These are phyloP conservation scores for Entelurus aequoreus DNA, from an alignment of 2,113 vertebrate genomes.

Conservation along the genomic window DNA sequence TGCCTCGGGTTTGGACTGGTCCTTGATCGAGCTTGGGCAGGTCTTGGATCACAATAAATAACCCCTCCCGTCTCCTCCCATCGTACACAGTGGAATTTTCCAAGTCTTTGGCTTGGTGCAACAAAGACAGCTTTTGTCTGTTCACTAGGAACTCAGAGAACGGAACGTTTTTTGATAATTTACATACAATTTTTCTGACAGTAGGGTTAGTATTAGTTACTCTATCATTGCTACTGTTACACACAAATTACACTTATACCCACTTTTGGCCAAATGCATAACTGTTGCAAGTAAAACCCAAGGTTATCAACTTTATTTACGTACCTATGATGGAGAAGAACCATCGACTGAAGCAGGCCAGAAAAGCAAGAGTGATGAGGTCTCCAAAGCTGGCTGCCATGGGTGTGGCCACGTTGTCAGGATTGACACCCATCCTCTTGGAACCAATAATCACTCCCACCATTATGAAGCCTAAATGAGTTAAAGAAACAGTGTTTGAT, in stretches of 20 bases:
- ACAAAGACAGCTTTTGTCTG: too few species aligned
- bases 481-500: neutral
- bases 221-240: neutral
- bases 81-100: too few species aligned
- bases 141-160: too few species aligned
- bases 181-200: too few species aligned
- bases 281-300: neutral
- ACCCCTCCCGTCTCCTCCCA: too few species aligned
- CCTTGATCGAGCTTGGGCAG: too few species aligned
- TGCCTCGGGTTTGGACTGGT: too few species aligned
- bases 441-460: conserved; percentile 83
- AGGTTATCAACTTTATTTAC: conserved; percentile 56
- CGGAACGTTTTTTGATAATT: too few species aligned
- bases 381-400: conserved; percentile 94
- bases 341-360: conserved; percentile 82
- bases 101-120: too few species aligned
- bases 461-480: conserved; percentile 81
- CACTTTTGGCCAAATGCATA: conserved; percentile 10
- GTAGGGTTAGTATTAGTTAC: too few species aligned
- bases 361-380: conserved; percentile 84
- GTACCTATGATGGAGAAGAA: conserved; percentile 81
- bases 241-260: neutral
- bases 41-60: too few species aligned
- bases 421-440: conserved; percentile 84
- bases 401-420: conserved; percentile 93